A percentile compares a stretch with the other conserved stretches of the same genome.
phyloP scores from a whole-genome alignment of 2,888 invertebrate species.

The Chloroclysta siterata region DNA sequence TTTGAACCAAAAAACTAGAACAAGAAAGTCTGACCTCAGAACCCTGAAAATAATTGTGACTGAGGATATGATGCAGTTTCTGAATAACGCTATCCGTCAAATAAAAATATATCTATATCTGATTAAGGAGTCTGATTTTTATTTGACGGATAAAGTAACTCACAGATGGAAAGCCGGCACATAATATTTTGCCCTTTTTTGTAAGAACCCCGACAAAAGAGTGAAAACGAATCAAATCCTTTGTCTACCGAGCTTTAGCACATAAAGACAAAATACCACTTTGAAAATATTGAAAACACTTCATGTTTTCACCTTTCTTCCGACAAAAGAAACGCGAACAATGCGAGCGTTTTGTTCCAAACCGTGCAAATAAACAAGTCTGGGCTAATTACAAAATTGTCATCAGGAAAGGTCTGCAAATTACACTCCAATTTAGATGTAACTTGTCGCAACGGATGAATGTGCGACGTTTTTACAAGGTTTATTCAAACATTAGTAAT shows the following conservation, averaged over 20 bases:
- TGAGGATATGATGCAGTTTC: too few relatives aligned
- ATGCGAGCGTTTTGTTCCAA: slow-evolving; percentile 22
- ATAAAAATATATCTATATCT: too few relatives aligned
- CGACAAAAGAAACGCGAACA: slow-evolving; percentile 23
- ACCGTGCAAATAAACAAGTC: slow-evolving; percentile 54
- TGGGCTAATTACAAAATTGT: slow-evolving; percentile 69
- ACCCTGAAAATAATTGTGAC: neutral
- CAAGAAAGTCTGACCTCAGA: neutral
- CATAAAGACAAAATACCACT: slow-evolving; percentile 3
- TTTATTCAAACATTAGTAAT: slow-evolving; percentile 32
- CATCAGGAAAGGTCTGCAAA: slow-evolving; percentile 64
- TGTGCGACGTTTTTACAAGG: slow-evolving; percentile 31
- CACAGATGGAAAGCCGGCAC: too few relatives aligned
- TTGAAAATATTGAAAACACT: slow-evolving; percentile 10
- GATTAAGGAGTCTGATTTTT: too few relatives aligned
- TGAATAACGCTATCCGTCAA: too few relatives aligned
- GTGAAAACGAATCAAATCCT: neutral
- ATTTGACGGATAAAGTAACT: too few relatives aligned
- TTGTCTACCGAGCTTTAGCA: neutral
- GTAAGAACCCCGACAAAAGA: neutral
- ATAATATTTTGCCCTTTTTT: too few relatives aligned
- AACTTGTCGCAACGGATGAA: slow-evolving; percentile 56
- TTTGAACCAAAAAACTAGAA: neutral
- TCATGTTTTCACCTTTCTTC: slow-evolving; percentile 18
- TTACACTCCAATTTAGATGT: slow-evolving; percentile 72